A percentile compares a stretch with the other conserved stretches of the same genome.
phyloP scores from a whole-genome alignment of 2,888 invertebrate species.

The Apamea monoglypha region DNA sequence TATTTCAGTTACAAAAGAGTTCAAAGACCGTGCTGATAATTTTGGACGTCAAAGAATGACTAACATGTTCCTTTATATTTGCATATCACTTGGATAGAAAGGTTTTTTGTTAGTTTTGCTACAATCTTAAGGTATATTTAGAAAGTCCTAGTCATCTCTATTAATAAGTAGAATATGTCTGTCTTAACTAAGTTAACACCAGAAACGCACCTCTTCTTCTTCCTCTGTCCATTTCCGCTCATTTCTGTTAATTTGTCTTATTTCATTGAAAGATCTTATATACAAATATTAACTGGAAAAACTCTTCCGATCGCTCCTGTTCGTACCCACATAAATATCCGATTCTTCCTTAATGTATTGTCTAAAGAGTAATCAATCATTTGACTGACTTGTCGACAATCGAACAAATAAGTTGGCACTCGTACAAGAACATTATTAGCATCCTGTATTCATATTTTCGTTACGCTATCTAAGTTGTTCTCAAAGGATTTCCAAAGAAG shows the following conservation, averaged over 20 bases:
- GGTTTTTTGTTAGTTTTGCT: background rate
- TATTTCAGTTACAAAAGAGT: slow-evolving; percentile 35
- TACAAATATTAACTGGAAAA: background rate
- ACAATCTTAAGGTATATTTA: slow-evolving; percentile 14
- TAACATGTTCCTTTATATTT: slow-evolving; percentile 24
- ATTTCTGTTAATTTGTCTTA: background rate
- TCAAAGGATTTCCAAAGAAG: slow-evolving; percentile 19
- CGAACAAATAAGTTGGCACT: slow-evolving; percentile 39
- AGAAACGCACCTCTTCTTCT: background rate
- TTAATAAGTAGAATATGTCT: slow-evolving; percentile 11
- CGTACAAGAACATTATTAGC: slow-evolving; percentile 11
- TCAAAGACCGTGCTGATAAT: slow-evolving; percentile 28
- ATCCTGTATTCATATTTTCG: slow-evolving; percentile 25
- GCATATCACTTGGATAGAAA: slow-evolving; percentile 17
- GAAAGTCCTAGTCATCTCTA: slow-evolving; percentile 15
- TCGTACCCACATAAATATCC: slow-evolving; percentile 1
- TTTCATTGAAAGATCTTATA: background rate
- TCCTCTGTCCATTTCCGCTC: background rate
- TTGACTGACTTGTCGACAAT: slow-evolving; percentile 8
- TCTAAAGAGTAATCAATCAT: slow-evolving; percentile 46
- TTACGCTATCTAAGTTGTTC: slow-evolving; percentile 17
- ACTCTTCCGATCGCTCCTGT: background rate
- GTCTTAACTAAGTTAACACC: background rate
- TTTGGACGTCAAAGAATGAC: slow-evolving; percentile 33
- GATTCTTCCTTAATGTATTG: slow-evolving; percentile 21